Conservation (phyloP, 2,113 vertebrate species). For the Pangasianodon hypophthalmus region DNA sequence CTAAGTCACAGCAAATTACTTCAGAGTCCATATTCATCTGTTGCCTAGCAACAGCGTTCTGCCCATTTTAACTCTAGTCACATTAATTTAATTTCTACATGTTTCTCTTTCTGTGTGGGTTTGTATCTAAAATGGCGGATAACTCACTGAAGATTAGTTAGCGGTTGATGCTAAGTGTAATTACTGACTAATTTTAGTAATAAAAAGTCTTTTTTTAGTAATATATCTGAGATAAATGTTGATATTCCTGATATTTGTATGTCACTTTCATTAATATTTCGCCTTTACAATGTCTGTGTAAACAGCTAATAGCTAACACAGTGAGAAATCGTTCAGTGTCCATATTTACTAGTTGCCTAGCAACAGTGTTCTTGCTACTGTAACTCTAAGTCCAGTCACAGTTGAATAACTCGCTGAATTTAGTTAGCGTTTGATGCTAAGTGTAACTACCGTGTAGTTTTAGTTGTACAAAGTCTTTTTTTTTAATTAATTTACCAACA, state of each 20-base stretch:
- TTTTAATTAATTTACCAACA: not conserved
- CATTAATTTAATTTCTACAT: not conserved
- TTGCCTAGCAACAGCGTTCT: not conserved
- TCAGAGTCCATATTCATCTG: not conserved
- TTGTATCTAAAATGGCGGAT: not conserved
- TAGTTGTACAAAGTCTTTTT: not conserved
- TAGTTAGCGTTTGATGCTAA: not conserved
- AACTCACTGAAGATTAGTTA: not conserved
- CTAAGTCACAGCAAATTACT: not conserved
- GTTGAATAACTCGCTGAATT: no score
- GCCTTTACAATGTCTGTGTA: no score
- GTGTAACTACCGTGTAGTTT: not conserved
- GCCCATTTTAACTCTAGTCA: not conserved
- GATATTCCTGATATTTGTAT: not conserved
- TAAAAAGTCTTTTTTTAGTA: not conserved
- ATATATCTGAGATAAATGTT: not conserved
- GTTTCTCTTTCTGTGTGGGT: not conserved
- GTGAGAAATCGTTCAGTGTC: no score
- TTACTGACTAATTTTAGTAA: not conserved
- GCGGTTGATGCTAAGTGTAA: not conserved
- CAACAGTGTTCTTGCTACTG: no score
- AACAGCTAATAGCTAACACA: no score
- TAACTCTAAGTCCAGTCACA: no score
- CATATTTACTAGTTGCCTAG: no score
- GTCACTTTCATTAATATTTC: no score